phyloP scores from a whole-genome alignment of 2,888 invertebrate genomes.

The Diarsia brunnea region DNA sequence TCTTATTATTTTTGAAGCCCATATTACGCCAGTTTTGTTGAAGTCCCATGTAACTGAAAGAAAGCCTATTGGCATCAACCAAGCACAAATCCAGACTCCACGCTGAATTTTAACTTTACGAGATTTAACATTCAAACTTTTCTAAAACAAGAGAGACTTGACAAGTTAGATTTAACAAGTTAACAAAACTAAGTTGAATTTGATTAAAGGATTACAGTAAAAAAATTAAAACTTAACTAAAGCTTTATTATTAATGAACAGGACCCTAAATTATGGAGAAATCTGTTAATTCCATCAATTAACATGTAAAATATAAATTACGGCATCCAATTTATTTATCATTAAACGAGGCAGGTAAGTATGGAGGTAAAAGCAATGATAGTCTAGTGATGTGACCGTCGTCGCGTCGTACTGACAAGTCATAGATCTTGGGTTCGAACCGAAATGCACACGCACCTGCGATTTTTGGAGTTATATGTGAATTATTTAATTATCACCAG shows the following conservation, averaged over 20 bases:
- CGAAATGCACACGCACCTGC: too few species aligned
- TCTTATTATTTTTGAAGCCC: neutral
- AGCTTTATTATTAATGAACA: conserved; percentile 16
- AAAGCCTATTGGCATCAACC: too few species aligned
- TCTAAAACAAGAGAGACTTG: conserved; percentile 22
- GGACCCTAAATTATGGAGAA: neutral
- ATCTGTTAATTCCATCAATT: neutral
- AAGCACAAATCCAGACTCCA: too few species aligned
- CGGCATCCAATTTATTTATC: too few species aligned
- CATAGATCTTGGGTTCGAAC: too few species aligned
- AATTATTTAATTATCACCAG: too few species aligned
- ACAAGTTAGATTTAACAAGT: conserved; percentile 14
- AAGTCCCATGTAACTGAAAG: too few species aligned
- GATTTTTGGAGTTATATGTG: too few species aligned
- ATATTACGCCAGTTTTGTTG: too few species aligned
- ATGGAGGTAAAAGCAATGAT: neutral
- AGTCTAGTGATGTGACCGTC: too few species aligned
- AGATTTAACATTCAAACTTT: conserved; percentile 23
- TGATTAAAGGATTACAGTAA: conserved; percentile 13
- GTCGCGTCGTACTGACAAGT: too few species aligned
- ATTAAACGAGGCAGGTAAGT: neutral
- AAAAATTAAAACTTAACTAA: neutral
- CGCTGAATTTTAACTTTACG: neutral
- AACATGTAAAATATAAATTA: neutral
- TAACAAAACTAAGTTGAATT: conserved; percentile 20